phyloP scores from a whole-genome alignment of 1,140 invertebrate species.

The Apis laboriosa region DNA sequence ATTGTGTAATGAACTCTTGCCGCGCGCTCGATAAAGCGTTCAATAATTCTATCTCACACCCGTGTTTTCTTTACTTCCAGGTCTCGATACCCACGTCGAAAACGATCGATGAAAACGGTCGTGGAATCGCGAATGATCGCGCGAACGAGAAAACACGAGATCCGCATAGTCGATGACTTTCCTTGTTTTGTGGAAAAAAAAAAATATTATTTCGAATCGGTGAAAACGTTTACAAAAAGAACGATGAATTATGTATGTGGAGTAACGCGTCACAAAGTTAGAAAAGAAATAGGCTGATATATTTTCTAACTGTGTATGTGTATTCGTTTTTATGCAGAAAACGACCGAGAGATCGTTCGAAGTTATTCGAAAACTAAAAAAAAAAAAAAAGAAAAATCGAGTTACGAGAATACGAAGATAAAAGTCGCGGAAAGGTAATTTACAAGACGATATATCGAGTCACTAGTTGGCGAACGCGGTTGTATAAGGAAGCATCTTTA shows the following conservation, averaged over 20 bases:
- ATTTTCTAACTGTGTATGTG: not conserved
- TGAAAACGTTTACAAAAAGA: not conserved
- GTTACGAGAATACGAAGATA: not conserved
- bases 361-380: not conserved
- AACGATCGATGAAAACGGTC: not conserved
- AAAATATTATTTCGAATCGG: not conserved
- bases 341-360: not conserved
- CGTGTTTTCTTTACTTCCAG: not conserved
- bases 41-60: slow-evolving; percentile 2
- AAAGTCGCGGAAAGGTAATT: slow-evolving; percentile 35
- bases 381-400: not conserved
- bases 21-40: not conserved
- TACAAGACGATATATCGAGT: slow-evolving; percentile 50
- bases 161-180: not conserved
- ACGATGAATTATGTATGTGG: slow-evolving; percentile 5
- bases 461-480: slow-evolving; percentile 18
- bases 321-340: too few relatives aligned
- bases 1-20: slow-evolving; percentile 34
- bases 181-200: not conserved
- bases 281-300: not conserved
- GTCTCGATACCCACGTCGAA: not conserved
- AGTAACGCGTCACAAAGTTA: not conserved
- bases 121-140: not conserved
- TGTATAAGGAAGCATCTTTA: slow-evolving; percentile 46
- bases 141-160: not conserved